Evolutionary conservation across 1,140 invertebrate genomes (phyloP), one percentile per base, ranked within the genome.

Genomic region (Myzus persicae): DNA sequence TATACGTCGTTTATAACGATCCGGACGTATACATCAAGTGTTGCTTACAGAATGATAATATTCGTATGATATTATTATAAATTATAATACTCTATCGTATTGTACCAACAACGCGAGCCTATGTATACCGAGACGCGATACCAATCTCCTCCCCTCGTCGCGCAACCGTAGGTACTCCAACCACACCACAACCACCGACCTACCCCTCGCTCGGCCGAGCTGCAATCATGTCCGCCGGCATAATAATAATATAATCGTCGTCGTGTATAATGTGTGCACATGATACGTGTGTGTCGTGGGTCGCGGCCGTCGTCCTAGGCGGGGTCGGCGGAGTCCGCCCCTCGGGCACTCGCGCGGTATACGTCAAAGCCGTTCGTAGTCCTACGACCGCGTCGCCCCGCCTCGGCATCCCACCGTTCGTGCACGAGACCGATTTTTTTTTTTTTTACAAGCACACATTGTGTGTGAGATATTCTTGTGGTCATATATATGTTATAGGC

Each of bases 331-430:
- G 87, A 20, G 42, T 91, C 90, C 76, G 91, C 76, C 76, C 44
- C 91, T 82, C 76, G 22, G 44, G 59, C n/a, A 46, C 44, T 81
- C n/a, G 76, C 31, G 44, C 31, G 59, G 67, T 92, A n/a, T n/a
- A 92, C 91, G 76, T 84, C 44, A 46, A 92, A 92, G 48, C 82
- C 91, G 76, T 76, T 76, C 59, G 59, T n/a, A n/a, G 31, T 92
- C 31, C 6, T 36, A 81, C 76, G 44, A 22, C 18, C 44, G 31
- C 67, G 44, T 48, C 51, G 40, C 44, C 38, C 40, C 91, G 76
- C 91, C 44, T 59, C 44, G 44, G 44, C 76, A 5, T 31, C 26
- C 87, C 3, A 40, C 59, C 48, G 31, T 82, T 31, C 2, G 24
- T n/a, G 31, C 26, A 44, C 84, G 40, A 26, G 40, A 42, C 59